Evolutionary conservation across 2,113 vertebrate genomes (phyloP), one percentile per base, ranked within the genome.

Genomic region (Papio anubis): DNA sequence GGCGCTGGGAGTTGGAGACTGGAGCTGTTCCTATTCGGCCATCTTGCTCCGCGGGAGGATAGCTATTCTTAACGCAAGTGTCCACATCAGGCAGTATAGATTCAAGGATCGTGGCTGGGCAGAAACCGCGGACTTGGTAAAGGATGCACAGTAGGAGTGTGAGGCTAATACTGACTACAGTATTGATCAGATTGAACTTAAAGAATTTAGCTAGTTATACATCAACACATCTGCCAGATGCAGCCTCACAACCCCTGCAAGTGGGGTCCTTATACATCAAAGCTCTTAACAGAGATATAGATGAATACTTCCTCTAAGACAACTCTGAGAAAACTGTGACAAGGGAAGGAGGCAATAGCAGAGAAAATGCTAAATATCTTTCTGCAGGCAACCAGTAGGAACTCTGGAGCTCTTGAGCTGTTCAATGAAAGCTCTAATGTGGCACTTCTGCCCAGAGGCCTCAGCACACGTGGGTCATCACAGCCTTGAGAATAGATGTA

Each of bases 21-120:
- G 38, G 38, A 38, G 38, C 38, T 38, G 38, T 38, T 38, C 38
- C 38, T 38, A 38, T 38, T 38, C 38, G 38, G 38, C 38, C 38
- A 38, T 38, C 38, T 38, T 38, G 38, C 38, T 38, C 38, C 38
- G 38, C 38, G 38, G 38, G 8, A 45, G 16, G 8, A 25, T 21
- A 55, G 50, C 45, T 73, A 2, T 43, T 72, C 86, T 27, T 68
- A 23, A 20, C 2, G n/a, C 9, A 9, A 7, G 18, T 18, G 30
- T 43, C 81, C 43, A 1, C 13, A 16, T 61, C n/a, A 88, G 32
- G 12, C 45, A 27, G n/a, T 7, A 10, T 0, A 40, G 59, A 52
- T 6, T 66, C 52, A 43, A 55, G 30, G 79, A 23, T 4, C 2
- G 0, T 0, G 3, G 35, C 0, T 17, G 17, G 55, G 35, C 52